Conservation (phyloP, 1,140 invertebrate genomes). For the Nasonia vitripennis region DNA sequence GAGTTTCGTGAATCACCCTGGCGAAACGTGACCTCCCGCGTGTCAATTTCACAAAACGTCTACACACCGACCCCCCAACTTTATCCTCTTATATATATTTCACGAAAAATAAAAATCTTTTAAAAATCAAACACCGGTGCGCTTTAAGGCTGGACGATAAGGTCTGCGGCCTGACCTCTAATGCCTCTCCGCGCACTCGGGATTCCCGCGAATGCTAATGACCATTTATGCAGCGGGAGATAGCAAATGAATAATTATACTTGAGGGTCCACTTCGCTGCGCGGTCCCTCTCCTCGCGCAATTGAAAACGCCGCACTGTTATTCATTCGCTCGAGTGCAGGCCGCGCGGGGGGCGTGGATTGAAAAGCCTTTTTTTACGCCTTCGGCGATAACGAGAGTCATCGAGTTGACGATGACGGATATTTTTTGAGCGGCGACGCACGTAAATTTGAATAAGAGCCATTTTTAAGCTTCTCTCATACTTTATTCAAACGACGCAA, state of each 20-base stretch:
- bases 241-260: slow-evolving; percentile 51
- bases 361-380: background rate
- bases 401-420: no score
- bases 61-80: background rate
- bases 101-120: background rate
- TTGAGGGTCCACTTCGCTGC: slow-evolving; percentile 29
- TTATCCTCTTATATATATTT: background rate
- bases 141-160: background rate
- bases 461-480: background rate
- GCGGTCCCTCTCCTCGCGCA: slow-evolving; percentile 7
- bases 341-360: background rate
- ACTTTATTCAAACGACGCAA: background rate
- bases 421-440: no score
- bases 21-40: background rate
- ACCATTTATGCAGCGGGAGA: slow-evolving; percentile 34
- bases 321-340: slow-evolving; percentile 2
- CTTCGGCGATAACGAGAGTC: background rate
- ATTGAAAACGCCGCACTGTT: slow-evolving; percentile 35
- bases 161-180: background rate
- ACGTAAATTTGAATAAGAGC: background rate
- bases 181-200: background rate
- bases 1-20: background rate
- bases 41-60: background rate
- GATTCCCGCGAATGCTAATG: slow-evolving; percentile 43
- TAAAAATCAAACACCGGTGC: background rate